Evolutionary conservation across 2,797 vertebrate species (phyloP), one percentile per base, ranked within the genome.

Genomic region (Pangasius macronema): DNA sequence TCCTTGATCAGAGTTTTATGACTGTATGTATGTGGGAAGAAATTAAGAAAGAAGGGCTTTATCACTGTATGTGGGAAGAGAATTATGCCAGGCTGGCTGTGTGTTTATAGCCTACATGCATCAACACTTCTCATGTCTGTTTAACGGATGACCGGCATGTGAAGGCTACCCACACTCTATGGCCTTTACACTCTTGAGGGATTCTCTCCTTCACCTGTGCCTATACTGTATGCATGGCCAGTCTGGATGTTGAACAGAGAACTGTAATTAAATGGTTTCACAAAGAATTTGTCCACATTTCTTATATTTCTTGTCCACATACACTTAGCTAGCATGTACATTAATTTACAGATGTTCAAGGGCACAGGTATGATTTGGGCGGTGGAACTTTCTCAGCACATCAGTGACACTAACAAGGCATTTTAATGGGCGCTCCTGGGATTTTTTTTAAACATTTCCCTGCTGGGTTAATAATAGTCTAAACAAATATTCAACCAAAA

Each of bases 1-100:
- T 84, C 49, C 18, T 83, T 76, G 22, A 53, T 82, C 51, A 90
- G 86, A 83, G 20, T 53, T 89, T 91, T 87, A 90, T 55, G 79
- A 33, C n/a, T 73, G 14, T 16, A 59, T 82, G 55, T 53, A 51
- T 67, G 51, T 73, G 27, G 24, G 33, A 57, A 68, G 49, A 22
- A 59, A 77, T 30, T 77, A 65, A 59, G 10, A 42, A 14, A 42
- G 33, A 59, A 80, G 53, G 24, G 36, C 46, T 67, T 49, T 67
- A 49, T 51, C 10, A 82, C 42, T 49, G 30, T 55, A 49, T 63
- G 20, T 42, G 10, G 39, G 59, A 46, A 49, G 42, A 82, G 24
- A 51, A 46, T 22, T 65, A 27, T 30, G 75, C 55, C 7, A 24
- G 90, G 88, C 85, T 61, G 67, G 24, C 51, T 61, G 88, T 89